Conservation (phyloP, 2,797 vertebrate species). For the Helicolenus hilgendorfi region DNA sequence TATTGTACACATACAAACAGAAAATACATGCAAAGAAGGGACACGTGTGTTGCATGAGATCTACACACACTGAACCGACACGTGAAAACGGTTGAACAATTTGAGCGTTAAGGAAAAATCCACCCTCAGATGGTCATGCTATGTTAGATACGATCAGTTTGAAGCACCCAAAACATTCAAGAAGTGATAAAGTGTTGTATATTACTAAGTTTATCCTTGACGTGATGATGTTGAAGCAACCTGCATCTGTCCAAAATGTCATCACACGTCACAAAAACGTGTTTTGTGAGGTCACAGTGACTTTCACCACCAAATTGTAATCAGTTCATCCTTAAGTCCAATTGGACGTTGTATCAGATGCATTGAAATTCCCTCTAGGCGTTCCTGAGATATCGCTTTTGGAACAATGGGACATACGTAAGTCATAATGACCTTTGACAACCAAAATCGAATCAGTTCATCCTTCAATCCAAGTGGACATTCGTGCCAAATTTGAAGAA, state of each 20-base stretch:
- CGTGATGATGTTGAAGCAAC: background rate
- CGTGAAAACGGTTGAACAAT: background rate
- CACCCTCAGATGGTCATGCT: constrained; percentile 5
- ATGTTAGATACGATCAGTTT: background rate
- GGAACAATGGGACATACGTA: no score
- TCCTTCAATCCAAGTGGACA: background rate
- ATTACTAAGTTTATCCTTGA: background rate
- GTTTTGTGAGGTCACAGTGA: background rate
- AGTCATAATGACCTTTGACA: background rate
- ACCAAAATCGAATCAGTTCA: background rate
- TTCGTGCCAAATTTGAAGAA: background rate
- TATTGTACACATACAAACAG: background rate
- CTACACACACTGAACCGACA: background rate
- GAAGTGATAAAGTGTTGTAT: background rate
- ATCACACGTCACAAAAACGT: background rate
- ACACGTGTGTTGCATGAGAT: constrained; percentile 48
- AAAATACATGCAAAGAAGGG: constrained; percentile 22
- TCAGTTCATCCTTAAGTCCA: no score
- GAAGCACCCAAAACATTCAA: background rate
- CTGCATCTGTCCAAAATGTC: background rate
- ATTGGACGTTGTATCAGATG: no score
- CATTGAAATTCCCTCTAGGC: no score
- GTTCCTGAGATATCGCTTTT: no score
- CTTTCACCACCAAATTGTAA: no score
- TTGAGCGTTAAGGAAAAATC: constrained; percentile 53